A percentile compares a stretch with the other conserved stretches of the same genome.
These are phyloP conservation scores for Phorcus lineatus DNA, from an alignment of 2,888 invertebrate genomes.

Conservation along the genomic window DNA sequence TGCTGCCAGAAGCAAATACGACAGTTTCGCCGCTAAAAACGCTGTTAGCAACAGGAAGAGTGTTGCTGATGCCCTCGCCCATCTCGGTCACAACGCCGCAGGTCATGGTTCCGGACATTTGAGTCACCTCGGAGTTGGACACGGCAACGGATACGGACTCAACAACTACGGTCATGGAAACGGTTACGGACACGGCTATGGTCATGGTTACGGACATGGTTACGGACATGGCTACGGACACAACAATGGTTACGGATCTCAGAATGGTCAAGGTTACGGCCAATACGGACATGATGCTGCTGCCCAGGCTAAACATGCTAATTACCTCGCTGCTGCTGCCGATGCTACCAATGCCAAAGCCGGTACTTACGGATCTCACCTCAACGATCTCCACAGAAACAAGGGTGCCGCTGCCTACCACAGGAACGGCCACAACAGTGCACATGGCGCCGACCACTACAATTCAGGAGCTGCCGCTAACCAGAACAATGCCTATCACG, in stretches of 20 bases:
- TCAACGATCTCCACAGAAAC: neutral
- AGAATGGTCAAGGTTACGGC: neutral
- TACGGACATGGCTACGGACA: neutral
- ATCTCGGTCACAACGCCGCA: neutral
- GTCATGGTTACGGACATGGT: neutral
- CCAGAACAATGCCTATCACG: slow-evolving; percentile 7
- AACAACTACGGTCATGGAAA: neutral
- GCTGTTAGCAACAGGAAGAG: neutral
- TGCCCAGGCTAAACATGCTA: neutral
- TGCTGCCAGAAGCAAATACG: neutral
- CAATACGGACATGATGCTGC: neutral
- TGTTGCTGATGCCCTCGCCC: neutral
- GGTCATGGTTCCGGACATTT: neutral
- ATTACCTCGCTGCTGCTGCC: neutral
- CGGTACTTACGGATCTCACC: neutral
- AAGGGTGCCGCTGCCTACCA: neutral
- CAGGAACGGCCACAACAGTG: neutral
- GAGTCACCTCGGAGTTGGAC: too few relatives aligned
- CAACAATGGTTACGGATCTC: neutral
- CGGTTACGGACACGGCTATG: neutral
- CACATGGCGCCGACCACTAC: slow-evolving; percentile 4
- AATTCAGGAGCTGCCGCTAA: neutral
- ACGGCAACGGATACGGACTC: neutral
- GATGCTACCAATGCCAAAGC: neutral
- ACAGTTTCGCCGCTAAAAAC: neutral